These are phyloP conservation scores for Pherbina coryleti DNA, from an alignment of 2,888 invertebrate species.

Conservation along the genomic window DNA sequence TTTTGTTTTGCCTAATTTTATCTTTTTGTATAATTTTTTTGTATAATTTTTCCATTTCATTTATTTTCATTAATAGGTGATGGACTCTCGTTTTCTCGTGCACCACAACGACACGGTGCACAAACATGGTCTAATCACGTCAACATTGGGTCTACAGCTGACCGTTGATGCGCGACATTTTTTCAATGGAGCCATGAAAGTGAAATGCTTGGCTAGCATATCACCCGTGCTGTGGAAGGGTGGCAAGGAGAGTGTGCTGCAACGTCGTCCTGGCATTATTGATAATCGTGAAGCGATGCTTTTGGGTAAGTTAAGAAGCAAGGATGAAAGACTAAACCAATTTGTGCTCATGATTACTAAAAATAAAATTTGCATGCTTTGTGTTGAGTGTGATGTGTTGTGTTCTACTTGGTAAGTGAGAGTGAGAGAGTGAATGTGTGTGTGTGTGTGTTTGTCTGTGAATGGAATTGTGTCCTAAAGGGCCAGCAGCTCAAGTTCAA, in stretches of 20 bases:
- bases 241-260: constrained; percentile 73
- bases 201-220: constrained; percentile 75
- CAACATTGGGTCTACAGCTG: constrained; percentile 73
- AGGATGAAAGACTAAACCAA: not conserved
- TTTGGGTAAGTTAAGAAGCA: constrained; percentile 71
- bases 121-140: constrained; percentile 73
- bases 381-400: too few species aligned
- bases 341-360: not conserved
- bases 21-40: constrained; percentile 8
- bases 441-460: too few species aligned
- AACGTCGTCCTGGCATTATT: constrained; percentile 72
- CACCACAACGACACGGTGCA: constrained; percentile 72
- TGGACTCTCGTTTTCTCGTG: constrained; percentile 70
- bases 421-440: too few species aligned
- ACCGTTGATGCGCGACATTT: constrained; percentile 73
- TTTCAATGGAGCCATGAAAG: constrained; percentile 74
- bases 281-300: constrained; percentile 76
- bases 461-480: too few species aligned
- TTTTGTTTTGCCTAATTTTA: not conserved
- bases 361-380: not conserved
- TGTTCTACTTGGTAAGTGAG: too few species aligned
- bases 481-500: not conserved
- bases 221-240: constrained; percentile 75
- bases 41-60: constrained; percentile 19
- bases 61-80: constrained; percentile 66